A percentile compares a stretch with the other conserved stretches of the same genome.
phyloP scores from a whole-genome alignment of 2,888 invertebrate species.

The Acanthosepion esculentum region DNA sequence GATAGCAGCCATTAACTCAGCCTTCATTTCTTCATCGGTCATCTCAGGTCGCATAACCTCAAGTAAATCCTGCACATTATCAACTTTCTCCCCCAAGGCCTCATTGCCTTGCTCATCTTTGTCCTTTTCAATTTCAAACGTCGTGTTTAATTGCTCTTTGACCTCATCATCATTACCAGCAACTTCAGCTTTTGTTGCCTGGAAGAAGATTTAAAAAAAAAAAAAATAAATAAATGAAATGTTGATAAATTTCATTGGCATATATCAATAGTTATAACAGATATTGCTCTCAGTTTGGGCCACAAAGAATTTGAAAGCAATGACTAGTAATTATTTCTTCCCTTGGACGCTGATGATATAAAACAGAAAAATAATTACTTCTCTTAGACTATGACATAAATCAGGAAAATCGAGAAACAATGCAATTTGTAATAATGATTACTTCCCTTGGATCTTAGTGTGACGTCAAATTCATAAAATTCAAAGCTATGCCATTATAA shows the following conservation, averaged over 20 bases:
- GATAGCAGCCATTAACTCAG: constrained; percentile 61
- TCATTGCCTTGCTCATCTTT: neutral
- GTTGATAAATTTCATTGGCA: neutral
- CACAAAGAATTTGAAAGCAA: too few species aligned
- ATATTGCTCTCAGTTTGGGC: neutral
- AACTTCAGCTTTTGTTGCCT: neutral
- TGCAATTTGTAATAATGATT: too few species aligned
- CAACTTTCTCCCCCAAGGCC: neutral
- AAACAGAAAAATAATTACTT: too few species aligned
- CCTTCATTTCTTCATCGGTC: constrained; percentile 62
- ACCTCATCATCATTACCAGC: neutral
- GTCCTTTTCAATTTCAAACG: neutral
- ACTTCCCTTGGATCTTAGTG: too few species aligned
- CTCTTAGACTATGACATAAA: too few species aligned
- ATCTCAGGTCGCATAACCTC: constrained; percentile 63
- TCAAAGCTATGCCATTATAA: too few species aligned
- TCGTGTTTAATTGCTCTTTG: too few species aligned
- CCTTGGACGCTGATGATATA: too few species aligned
- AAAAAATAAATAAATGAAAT: neutral
- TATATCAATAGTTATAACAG: neutral
- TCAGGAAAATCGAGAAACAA: too few species aligned
- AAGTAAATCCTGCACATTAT: constrained; percentile 58
- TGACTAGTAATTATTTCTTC: too few species aligned
- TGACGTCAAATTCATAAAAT: too few species aligned
- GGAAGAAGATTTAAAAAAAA: neutral